Percentiles rank a stretch among this genome's conserved stretches.
These are phyloP conservation scores for Sphaerodactylus townsendi DNA, from an alignment of 2,113 vertebrate genomes.

Conservation along the genomic window DNA sequence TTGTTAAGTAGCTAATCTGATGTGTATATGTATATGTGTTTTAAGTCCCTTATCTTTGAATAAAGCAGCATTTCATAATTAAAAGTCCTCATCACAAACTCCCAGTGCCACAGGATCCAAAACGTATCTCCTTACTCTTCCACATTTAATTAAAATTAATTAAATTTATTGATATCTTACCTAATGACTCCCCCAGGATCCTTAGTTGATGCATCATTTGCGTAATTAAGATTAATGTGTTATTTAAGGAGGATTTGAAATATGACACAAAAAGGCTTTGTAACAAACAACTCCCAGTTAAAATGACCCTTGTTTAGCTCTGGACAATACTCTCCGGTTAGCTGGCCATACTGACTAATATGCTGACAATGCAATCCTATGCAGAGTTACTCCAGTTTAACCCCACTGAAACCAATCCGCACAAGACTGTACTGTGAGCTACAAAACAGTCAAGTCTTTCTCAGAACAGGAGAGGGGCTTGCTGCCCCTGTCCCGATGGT, in stretches of 20 bases:
- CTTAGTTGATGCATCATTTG: background rate
- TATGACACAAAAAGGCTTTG: slow-evolving; percentile 2
- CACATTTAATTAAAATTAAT: slow-evolving; percentile 18
- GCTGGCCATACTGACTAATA: background rate
- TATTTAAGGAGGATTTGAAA: background rate
- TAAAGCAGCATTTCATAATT: background rate
- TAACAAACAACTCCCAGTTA: background rate
- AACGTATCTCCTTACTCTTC: background rate
- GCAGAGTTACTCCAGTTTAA: too few species aligned
- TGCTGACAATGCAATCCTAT: too few species aligned
- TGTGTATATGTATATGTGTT: too few species aligned
- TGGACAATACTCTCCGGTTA: background rate
- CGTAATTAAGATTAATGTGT: background rate
- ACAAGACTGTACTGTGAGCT: background rate
- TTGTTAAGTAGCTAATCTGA: background rate
- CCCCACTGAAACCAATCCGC: too few species aligned
- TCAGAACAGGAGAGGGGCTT: too few species aligned
- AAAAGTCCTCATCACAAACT: background rate
- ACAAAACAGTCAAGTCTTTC: background rate
- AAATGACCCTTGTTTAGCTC: slow-evolving; percentile 23
- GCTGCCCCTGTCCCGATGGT: too few species aligned
- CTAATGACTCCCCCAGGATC: background rate
- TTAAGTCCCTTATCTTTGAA: background rate
- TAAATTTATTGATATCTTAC: background rate
- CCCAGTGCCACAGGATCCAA: background rate